A percentile compares a stretch with the other conserved stretches of the same genome.
phyloP scores from a whole-genome alignment of 2,888 invertebrate genomes.

The Orchesellides sinensis region DNA sequence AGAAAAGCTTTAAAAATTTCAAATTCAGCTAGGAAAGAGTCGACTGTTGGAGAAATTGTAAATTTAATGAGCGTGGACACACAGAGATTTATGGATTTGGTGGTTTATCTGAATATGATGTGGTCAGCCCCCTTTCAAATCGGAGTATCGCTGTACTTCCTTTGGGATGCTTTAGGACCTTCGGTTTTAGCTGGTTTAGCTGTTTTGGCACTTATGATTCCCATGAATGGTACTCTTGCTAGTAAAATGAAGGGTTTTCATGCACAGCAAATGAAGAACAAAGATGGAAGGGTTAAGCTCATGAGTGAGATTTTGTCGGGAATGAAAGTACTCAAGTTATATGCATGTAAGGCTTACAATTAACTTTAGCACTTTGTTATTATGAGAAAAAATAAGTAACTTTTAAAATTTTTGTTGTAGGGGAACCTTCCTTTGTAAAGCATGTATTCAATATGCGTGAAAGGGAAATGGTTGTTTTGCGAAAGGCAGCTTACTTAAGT shows the following conservation, averaged over 20 bases:
- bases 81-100: conserved; percentile 90
- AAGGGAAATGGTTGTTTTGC: conserved; percentile 53
- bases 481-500: conserved; percentile 32
- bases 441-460: conserved; percentile 57
- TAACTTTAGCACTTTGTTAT: neutral
- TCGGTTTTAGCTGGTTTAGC: conserved; percentile 95
- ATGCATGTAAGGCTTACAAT: conserved; percentile 50
- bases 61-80: conserved; percentile 96
- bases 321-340: conserved; percentile 83
- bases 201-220: conserved; percentile 95
- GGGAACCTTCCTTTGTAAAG: conserved; percentile 71
- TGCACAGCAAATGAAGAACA: conserved; percentile 93
- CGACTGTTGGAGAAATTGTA: conserved; percentile 93
- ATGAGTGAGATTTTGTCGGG: conserved; percentile 96
- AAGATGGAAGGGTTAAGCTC: conserved; percentile 93
- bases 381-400: neutral
- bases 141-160: conserved; percentile 87
- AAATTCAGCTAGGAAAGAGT: conserved; percentile 75
- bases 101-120: conserved; percentile 90
- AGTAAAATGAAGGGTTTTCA: conserved; percentile 87
- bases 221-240: conserved; percentile 90
- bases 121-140: conserved; percentile 95
- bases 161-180: conserved; percentile 88
- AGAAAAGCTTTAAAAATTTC: conserved; percentile 77
- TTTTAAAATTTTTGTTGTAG: conserved; percentile 11